These are phyloP conservation scores for Neocloeon triangulifer DNA, from an alignment of 1,140 invertebrate species.

Conservation along the genomic window DNA sequence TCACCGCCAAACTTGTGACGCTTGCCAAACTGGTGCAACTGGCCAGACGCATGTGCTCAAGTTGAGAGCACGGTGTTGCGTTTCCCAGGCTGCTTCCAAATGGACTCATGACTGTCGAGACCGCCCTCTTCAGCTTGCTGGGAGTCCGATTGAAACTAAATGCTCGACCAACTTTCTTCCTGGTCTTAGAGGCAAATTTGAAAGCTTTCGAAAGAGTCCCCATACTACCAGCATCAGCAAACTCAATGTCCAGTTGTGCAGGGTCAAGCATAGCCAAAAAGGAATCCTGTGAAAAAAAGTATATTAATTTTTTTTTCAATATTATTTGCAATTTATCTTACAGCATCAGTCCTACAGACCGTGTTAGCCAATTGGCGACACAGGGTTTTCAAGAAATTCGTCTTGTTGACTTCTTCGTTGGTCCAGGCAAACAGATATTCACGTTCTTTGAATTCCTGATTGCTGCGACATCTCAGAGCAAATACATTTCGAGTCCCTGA, in stretches of 20 bases:
- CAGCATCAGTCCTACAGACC: constrained; percentile 58
- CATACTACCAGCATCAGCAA: constrained; percentile 54
- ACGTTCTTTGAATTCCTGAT: constrained; percentile 67
- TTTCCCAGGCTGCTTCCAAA: constrained; percentile 51
- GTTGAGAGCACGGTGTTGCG: constrained; percentile 45
- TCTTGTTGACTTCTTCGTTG: constrained; percentile 58
- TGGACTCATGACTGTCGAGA: constrained; percentile 86
- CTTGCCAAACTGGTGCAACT: constrained; percentile 54
- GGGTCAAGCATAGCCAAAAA: constrained; percentile 50
- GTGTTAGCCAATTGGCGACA: constrained; percentile 76
- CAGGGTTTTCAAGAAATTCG: constrained; percentile 51
- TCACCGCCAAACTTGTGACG: constrained; percentile 2
- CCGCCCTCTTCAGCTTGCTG: constrained; percentile 73
- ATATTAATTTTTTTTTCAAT: neutral
- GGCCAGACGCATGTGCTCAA: constrained; percentile 58
- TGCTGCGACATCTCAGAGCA: constrained; percentile 59
- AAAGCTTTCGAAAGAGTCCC: constrained; percentile 70
- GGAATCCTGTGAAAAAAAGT: constrained; percentile 34
- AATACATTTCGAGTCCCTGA: constrained; percentile 75
- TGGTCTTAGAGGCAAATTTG: constrained; percentile 55
- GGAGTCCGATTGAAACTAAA: constrained; percentile 90
- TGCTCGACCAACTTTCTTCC: constrained; percentile 72
- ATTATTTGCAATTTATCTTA: too few species aligned
- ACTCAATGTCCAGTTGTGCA: constrained; percentile 60
- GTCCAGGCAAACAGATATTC: constrained; percentile 67